Percentiles rank a stretch among this genome's conserved stretches.
Conservation (phyloP, 2,797 vertebrate species). For the Enteromius thamalakanensis region DNA sequence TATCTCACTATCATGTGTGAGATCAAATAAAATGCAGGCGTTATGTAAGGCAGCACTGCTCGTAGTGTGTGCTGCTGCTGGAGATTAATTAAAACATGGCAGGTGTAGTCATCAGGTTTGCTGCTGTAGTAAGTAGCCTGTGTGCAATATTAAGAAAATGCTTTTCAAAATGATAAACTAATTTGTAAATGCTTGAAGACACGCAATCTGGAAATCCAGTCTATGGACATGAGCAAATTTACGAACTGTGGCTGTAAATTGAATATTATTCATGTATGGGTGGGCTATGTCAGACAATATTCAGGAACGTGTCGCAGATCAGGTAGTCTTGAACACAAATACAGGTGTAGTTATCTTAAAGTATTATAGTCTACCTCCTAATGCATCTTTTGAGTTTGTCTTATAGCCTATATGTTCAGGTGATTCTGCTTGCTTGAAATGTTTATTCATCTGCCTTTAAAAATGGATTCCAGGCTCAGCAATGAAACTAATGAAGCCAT, state of each 20-base stretch:
- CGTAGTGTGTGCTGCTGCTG: constrained; percentile 1
- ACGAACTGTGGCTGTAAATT: background rate
- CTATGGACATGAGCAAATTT: background rate
- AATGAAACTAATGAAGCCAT: background rate
- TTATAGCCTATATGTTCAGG: background rate
- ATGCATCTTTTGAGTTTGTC: background rate
- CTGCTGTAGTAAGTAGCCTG: background rate
- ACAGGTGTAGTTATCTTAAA: background rate
- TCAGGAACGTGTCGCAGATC: background rate
- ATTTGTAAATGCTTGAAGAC: background rate
- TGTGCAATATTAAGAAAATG: background rate
- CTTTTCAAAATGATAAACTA: background rate
- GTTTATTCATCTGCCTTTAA: background rate
- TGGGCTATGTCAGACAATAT: background rate
- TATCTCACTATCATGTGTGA: constrained; percentile 49
- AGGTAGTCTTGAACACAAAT: background rate
- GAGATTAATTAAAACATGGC: constrained; percentile 23
- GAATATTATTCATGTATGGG: background rate
- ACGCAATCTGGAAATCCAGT: background rate
- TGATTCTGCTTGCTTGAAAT: background rate
- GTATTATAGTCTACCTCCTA: background rate
- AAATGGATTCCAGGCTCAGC: too few relatives aligned
- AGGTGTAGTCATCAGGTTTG: constrained; percentile 18
- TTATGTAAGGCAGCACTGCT: constrained; percentile 42
- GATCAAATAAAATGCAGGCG: constrained; percentile 27